A percentile compares a stretch with the other conserved stretches of the same genome.
Evolutionary conservation across 2,797 vertebrate genomes (phyloP).

Genomic region (Sardinella longiceps): DNA sequence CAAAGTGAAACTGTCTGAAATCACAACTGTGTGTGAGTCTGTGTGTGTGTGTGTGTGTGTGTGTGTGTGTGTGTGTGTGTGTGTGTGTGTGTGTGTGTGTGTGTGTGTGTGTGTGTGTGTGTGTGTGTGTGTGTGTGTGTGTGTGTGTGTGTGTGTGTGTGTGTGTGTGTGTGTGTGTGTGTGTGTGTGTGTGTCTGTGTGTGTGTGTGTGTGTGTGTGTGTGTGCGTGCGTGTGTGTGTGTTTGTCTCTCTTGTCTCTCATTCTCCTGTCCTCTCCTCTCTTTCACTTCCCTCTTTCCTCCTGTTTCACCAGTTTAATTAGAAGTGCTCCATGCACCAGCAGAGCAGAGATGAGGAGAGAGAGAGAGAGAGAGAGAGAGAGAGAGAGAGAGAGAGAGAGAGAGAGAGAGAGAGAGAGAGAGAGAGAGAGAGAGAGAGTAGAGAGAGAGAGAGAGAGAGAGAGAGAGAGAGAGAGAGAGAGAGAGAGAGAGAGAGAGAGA

Average conservation of each 20-base stretch:
- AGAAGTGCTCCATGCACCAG: conserved; percentile 37
- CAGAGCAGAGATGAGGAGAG: neutral
- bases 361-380: neutral
- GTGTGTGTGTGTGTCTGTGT: no score
- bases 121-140: no score
- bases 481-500: neutral
- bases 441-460: neutral
- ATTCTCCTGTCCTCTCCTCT: neutral
- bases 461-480: neutral
- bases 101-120: neutral
- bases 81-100: no score
- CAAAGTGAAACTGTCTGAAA: neutral
- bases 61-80: no score
- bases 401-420: no score
- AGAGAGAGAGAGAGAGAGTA: conserved; percentile 19
- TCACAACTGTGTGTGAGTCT: no score
- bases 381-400: no score
- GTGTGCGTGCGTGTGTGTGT: neutral
- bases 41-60: no score
- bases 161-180: neutral
- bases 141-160: no score
- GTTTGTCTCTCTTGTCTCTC: neutral
- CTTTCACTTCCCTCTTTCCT: neutral
- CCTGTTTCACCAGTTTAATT: conserved; percentile 30
- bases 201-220: neutral